Evolutionary conservation across 2,113 vertebrate species (phyloP), one percentile per base, ranked within the genome.

Genomic region (Hydrochoerus hydrochaeris): DNA sequence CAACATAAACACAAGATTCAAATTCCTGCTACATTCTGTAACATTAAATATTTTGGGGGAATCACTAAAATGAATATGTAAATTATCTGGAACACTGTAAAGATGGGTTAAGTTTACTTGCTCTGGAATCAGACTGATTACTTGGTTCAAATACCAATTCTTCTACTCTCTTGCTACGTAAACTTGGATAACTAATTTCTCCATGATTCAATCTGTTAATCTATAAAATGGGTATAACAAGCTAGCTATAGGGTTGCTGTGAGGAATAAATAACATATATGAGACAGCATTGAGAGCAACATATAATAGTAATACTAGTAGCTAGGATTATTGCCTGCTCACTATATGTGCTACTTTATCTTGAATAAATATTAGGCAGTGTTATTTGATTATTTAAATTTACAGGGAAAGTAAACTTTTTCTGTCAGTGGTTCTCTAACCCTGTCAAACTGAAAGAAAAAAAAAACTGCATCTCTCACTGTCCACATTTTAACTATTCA

Each of bases 341-440:
- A 49, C 38, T 77, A 54, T 88, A 7, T 49, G 54, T 77, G 24
- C 9, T 49, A 57, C 46, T n/a, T 54, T 90, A 62, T 46, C 22
- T 44, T 85, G 71, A 90, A 85, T 44, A 95, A 90, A 85, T 30
- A 80, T 73, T 81, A 81, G 35, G 35, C 90, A 30, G 32, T 85
- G 30, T 62, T 52, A 78, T 54, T 83, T 92, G 62, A 63, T 71
- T 92, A n/a, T 60, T 44, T 83, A 95, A 44, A 24, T 54, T 90
- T 96, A 85, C 28, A 84, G 88, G 52, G 12, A 82, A 84, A 71
- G n/a, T 38, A 71, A 71, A 71, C n/a, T n/a, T 89, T 92, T 89
- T 71, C 52, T 84, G 30, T n/a, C 35, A 9, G 90, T 86, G 20
- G n/a, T 78, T 73, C 91, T 84, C 75, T 82, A 82, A 49, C 38